Conservation (phyloP, 2,797 vertebrate genomes). For the Clamator glandarius region DNA sequence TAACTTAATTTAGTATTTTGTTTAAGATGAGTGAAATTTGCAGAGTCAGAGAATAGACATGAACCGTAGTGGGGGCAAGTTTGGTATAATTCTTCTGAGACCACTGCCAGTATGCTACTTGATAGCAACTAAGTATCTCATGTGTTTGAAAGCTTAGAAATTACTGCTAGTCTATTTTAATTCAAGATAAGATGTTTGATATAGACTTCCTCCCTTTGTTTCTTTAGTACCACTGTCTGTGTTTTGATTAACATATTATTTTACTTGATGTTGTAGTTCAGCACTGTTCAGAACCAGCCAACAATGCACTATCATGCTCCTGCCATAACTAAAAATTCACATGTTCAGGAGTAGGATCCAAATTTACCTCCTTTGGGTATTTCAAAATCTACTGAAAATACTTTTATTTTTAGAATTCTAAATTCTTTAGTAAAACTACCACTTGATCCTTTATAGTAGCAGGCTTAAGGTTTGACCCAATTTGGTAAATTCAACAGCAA, state of each 20-base stretch:
- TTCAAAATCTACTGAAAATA: neutral
- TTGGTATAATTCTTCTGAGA: neutral
- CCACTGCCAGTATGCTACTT: neutral
- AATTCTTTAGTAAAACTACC: neutral
- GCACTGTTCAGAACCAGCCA: neutral
- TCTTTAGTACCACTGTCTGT: neutral
- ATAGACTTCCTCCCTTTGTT: neutral
- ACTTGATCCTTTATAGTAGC: neutral
- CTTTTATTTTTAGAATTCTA: neutral
- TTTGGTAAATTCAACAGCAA: neutral
- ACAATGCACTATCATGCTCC: neutral
- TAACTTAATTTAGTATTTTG: neutral
- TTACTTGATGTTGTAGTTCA: neutral
- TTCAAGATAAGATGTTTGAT: neutral
- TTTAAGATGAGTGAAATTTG: neutral
- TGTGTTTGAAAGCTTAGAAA: constrained; percentile 7
- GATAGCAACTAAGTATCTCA: neutral
- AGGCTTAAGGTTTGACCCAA: neutral
- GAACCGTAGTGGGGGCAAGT: neutral
- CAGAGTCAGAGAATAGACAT: neutral
- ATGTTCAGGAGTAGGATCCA: neutral
- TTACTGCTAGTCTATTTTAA: neutral
- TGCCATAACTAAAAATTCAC: neutral
- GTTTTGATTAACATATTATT: constrained; percentile 3
- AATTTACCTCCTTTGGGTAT: neutral